phyloP scores from a whole-genome alignment of 1,140 invertebrate genomes.

The Streblospio benedicti region DNA sequence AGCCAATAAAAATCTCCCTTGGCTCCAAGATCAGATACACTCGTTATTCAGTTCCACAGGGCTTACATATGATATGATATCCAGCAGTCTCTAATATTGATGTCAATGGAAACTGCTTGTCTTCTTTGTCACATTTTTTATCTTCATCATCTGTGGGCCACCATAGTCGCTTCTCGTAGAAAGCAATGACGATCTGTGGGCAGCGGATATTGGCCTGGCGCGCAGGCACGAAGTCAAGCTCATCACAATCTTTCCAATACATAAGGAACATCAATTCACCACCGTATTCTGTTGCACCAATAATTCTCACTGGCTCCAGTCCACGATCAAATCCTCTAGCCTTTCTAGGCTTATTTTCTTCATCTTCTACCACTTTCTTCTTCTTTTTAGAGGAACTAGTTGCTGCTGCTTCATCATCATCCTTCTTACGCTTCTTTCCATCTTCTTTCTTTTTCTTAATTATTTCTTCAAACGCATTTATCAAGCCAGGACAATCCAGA shows the following conservation, averaged over 20 bases:
- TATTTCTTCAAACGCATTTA: conserved; percentile 77
- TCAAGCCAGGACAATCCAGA: conserved; percentile 84
- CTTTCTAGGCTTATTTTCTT: conserved; percentile 23
- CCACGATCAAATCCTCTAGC: conserved; percentile 81
- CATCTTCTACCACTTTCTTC: conserved; percentile 35
- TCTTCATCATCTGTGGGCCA: conserved; percentile 52
- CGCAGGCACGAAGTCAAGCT: conserved; percentile 86
- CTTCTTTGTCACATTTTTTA: not conserved
- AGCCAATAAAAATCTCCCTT: too few species aligned
- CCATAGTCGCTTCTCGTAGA: conserved; percentile 89
- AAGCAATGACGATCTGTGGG: conserved; percentile 89
- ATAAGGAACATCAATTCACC: conserved; percentile 94
- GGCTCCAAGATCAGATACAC: too few species aligned
- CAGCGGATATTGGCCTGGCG: conserved; percentile 83
- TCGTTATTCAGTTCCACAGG: too few species aligned
- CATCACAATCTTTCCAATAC: conserved; percentile 94
- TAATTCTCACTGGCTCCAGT: conserved; percentile 84
- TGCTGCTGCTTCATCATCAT: conserved; percentile 34
- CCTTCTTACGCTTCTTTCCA: conserved; percentile 56
- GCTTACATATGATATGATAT: too few species aligned
- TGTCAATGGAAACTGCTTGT: too few species aligned
- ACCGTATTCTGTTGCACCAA: conserved; percentile 88
- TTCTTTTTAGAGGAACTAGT: conserved; percentile 28
- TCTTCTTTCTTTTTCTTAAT: conserved; percentile 51
- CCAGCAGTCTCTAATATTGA: too few species aligned